Conservation (phyloP, 2,888 invertebrate genomes). For the Hedya salicella region DNA sequence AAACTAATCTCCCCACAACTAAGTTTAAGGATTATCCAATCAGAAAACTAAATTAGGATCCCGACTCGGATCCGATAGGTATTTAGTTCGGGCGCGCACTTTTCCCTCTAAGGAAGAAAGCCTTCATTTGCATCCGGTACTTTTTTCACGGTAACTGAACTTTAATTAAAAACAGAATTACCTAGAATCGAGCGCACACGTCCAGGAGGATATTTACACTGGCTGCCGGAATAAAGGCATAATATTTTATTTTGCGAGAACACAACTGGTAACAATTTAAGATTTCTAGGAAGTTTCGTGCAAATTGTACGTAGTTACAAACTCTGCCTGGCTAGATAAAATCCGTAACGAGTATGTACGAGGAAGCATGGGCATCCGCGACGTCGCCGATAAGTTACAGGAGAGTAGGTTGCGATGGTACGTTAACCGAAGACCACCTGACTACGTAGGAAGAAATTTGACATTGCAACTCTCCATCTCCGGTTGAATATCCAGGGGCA, state of each 20-base stretch:
- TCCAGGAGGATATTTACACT: slow-evolving; percentile 52
- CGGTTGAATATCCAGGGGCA: too few species aligned
- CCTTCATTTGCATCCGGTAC: slow-evolving; percentile 71
- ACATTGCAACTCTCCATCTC: too few species aligned
- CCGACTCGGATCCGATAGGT: slow-evolving; percentile 49
- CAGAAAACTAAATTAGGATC: slow-evolving; percentile 49
- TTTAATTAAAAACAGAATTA: slow-evolving; percentile 79
- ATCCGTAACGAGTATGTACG: too few species aligned
- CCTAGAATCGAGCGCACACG: slow-evolving; percentile 42
- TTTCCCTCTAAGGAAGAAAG: slow-evolving; percentile 42
- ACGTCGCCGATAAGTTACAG: too few species aligned
- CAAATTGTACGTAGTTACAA: too few species aligned
- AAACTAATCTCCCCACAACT: slow-evolving; percentile 10
- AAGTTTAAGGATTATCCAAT: slow-evolving; percentile 47
- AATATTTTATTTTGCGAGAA: not conserved
- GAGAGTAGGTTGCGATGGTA: too few species aligned
- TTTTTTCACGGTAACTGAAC: slow-evolving; percentile 78
- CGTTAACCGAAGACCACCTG: too few species aligned
- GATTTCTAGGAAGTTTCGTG: not conserved
- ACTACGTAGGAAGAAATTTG: too few species aligned
- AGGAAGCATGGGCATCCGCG: too few species aligned
- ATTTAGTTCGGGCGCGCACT: slow-evolving; percentile 48
- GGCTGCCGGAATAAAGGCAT: slow-evolving; percentile 7
- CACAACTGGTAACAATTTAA: not conserved
- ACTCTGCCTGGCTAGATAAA: too few species aligned